Evolutionary conservation across 1,140 invertebrate species (phyloP), one percentile per base, ranked within the genome.

Genomic region (Notospermus geniculatus): DNA sequence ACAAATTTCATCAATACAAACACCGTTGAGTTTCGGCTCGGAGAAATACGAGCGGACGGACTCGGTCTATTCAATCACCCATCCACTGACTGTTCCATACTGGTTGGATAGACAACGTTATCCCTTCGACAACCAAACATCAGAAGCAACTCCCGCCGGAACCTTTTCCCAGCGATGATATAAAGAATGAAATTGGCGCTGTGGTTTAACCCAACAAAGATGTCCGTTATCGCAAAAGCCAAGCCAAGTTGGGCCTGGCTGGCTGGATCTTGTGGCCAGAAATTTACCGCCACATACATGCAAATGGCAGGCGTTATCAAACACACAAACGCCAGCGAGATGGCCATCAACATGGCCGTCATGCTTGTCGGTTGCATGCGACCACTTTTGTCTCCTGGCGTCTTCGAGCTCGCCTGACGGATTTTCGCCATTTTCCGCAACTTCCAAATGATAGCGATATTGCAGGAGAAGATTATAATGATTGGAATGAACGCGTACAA

Each of bases 341-440:
- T 50, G 19, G 46, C 46, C 46, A 50, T 5, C n/a, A 50, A 50
- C 46, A 50, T 50, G 46, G 19, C 46, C 46, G 46, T 50, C 46
- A 50, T 50, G n/a, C 46, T 50, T 5, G 4, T 50, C n/a, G 25
- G 19, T 27, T 27, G 5, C 4, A 36, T 36, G 4, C n/a, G 4
- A 4, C 25, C 25, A 9, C 46, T 9, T 7, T n/a, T 27, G 46
- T 19, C 25, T 4, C 25, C 25, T 7, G n/a, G n/a, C 46, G 46
- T 23, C 46, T 19, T 27, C 4, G n/a, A 27, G n/a, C n/a, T 50
- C 25, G 25, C n/a, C 19, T 23, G 46, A 4, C 25, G n/a, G 19
- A 23, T 50, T 27, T 50, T 50, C 25, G 19, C 4, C 19, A 50
- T 50, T 50, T 50, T 50, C 19, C n/a, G n/a, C 46, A 50, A 50